phyloP scores from a whole-genome alignment of 1,140 invertebrate genomes.

The Drosophila orosa region DNA sequence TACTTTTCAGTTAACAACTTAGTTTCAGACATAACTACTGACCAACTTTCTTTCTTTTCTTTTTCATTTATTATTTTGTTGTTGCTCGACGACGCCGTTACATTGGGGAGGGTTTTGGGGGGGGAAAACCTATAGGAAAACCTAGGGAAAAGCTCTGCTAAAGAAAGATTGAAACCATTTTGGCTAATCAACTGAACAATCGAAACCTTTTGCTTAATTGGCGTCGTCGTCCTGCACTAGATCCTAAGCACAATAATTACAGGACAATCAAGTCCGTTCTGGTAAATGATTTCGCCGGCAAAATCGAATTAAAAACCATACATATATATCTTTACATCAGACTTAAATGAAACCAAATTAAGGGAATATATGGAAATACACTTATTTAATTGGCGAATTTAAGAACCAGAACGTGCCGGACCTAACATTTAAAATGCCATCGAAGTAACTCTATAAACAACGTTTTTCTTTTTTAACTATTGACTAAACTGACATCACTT shows the following conservation, averaged over 20 bases:
- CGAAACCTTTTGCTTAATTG: slow-evolving; percentile 48
- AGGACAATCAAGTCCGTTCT: slow-evolving; percentile 27
- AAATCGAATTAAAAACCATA: neutral
- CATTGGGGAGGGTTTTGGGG: neutral
- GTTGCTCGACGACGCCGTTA: slow-evolving; percentile 24
- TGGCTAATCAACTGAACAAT: slow-evolving; percentile 50
- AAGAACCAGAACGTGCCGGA: slow-evolving; percentile 24
- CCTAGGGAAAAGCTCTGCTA: slow-evolving; percentile 17
- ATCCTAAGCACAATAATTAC: slow-evolving; percentile 44
- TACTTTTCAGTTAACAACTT: slow-evolving; percentile 81
- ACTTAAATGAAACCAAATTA: slow-evolving; percentile 6
- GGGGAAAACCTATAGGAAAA: neutral
- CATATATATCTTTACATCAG: neutral
- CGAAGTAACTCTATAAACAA: slow-evolving; percentile 72
- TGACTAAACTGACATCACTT: slow-evolving; percentile 72
- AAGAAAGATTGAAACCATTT: slow-evolving; percentile 48
- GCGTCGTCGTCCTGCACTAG: slow-evolving; percentile 42
- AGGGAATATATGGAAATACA: too few species aligned
- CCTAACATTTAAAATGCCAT: slow-evolving; percentile 68
- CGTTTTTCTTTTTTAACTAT: slow-evolving; percentile 45
- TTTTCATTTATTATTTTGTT: slow-evolving; percentile 4
- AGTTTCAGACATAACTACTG: slow-evolving; percentile 71
- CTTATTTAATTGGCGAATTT: neutral
- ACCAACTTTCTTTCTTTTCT: slow-evolving; percentile 54
- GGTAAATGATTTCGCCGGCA: slow-evolving; percentile 19